Base-by-base conservation (phyloP, 2,888 invertebrate species). In the Oxycera nigricornis region DNA sequence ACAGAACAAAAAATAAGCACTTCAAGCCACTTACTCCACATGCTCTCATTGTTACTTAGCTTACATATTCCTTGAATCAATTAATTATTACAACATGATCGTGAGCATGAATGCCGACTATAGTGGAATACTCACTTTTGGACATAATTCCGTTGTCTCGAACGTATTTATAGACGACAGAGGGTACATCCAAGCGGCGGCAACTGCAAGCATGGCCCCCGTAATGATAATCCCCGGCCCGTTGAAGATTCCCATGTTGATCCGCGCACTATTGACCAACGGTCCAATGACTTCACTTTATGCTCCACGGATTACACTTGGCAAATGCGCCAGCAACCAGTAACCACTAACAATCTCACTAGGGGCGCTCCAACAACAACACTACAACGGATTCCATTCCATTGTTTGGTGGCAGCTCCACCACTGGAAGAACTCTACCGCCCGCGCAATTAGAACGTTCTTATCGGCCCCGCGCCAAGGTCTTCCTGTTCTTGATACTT, bases 121-220 rank as follows among this genome's bases (percentile, higher is more conserved):
- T 35, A 50, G 46, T 28, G 2, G 28, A 50, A 68, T 70, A 74
- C 75, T 77, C 76, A 79, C 79, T 77, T 78, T 74, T 11, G 79
- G 79, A 50, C 79, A 79, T 28, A 78, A 73, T 50, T 76, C 72
- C 67, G 79, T 79, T 22, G 74, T 72, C 52, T 79, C 77, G 22
- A 72, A 78, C 7, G 78, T 76, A 4, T 77, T 75, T 2, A 77
- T 75, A 61, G 79, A 77, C 61, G 79, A 78, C 67, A 78, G 77
- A 2, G 77, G 73, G 39, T 75, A 76, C 26, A 78, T 78, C 77
- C 77, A 76, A 77, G 77, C 75, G 31, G 77, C 52, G 30, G 74
- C 55, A 3, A 28, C 77, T 11, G 31, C 55, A 30, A 41, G 24
- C 30, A 55, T 20, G 11, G 22, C 52, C 30, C 52, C 20, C 26